Conservation (phyloP, 2,797 vertebrate species). For the Crenuchus spilurus region DNA sequence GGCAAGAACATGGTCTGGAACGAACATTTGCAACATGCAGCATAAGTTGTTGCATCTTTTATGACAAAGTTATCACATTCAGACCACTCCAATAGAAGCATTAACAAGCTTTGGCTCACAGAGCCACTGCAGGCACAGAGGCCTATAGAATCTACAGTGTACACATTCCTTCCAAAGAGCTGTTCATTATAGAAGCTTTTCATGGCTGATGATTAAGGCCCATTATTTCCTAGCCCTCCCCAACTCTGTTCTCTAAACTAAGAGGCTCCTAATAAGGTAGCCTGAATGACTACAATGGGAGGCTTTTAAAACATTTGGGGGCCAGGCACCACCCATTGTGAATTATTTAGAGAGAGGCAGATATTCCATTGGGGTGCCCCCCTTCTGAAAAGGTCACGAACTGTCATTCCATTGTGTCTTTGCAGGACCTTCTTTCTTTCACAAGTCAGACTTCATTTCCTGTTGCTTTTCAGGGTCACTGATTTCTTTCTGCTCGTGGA, state of each 20-base stretch:
- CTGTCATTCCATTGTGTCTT: constrained; percentile 53
- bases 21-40: constrained; percentile 4
- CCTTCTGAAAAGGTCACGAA: constrained; percentile 44
- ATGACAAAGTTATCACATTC: neutral
- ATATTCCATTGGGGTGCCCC: constrained; percentile 22
- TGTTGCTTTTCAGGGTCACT: constrained; percentile 62
- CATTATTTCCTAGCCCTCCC: constrained; percentile 30
- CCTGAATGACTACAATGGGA: constrained; percentile 43
- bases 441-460: constrained; percentile 60
- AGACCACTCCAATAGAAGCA: neutral
- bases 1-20: neutral
- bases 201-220: constrained; percentile 13
- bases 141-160: neutral
- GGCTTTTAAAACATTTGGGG: constrained; percentile 46
- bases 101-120: constrained; percentile 4
- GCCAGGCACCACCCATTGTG: constrained; percentile 34
- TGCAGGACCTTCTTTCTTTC: constrained; percentile 41
- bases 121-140: neutral
- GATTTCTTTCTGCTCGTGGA: constrained; percentile 54
- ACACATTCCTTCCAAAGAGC: constrained; percentile 24
- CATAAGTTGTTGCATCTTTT: neutral
- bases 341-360: constrained; percentile 29
- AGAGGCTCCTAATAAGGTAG: constrained; percentile 47
- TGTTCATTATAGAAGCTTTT: constrained; percentile 15
- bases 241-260: constrained; percentile 35